Evolutionary conservation across 2,113 vertebrate genomes (phyloP), one percentile per base, ranked within the genome.

Genomic region (Otis tarda): DNA sequence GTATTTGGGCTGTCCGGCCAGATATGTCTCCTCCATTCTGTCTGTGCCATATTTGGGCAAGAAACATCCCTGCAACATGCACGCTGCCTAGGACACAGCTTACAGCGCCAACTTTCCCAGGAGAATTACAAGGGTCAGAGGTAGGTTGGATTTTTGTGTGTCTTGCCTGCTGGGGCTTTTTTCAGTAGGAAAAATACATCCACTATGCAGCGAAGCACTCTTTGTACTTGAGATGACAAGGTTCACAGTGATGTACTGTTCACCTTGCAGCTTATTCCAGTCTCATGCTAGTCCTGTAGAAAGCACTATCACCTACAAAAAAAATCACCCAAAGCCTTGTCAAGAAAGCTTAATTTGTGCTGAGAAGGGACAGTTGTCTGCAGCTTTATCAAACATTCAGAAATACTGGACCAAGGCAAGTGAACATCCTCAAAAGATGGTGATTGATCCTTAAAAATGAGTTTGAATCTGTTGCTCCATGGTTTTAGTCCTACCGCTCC

Each of bases 121-220:
- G 81, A 52, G 31, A 68, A 45, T n/a, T 39, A 60, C 12, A 67
- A 37, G 5, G 6, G 39, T 43, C 45, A 61, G 47, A 53, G 11
- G 9, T 31, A 53, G 22, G 22, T 20, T 59, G 12, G 24, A 30
- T 33, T 75, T 73, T 47, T 20, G 41, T 30, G 13, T 0, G 0
- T 1, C 0, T 45, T 52, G 74, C 10, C 22, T 22, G 18, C 7
- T 12, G 7, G 6, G 7, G 0, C 7, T 16, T 28, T 24, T 27
- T 61, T 67, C 52, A 1, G 4, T 33, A 49, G 41, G 37, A 59
- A 89, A 50, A 52, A 43, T 41, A 37, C 8, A 41, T 39, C 30
- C 33, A 20, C 56, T 35, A 39, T 25, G 19, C n/a, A 86, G 17
- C 7, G 24, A 78, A 83, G 35, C 53, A 39, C 1, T 4, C 53